Evolutionary conservation across 2,888 invertebrate genomes (phyloP), one percentile per base, ranked within the genome.

Genomic region (Deilephila porcellus): DNA sequence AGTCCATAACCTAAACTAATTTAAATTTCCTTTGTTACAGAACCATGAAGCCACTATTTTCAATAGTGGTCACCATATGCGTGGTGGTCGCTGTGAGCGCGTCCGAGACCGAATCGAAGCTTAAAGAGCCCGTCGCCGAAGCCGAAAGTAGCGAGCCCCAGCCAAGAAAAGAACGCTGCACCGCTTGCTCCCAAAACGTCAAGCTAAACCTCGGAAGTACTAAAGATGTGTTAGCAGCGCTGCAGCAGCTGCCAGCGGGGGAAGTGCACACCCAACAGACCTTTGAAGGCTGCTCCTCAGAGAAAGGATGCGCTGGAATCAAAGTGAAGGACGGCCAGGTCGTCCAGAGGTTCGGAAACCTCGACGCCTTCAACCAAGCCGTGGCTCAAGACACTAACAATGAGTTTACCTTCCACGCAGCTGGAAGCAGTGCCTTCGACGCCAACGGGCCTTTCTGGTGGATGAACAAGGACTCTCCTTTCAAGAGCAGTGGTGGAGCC

Each of bases 381-480:
- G 88, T 89, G 0, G 85, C 88, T 0, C 86, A 89, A 1, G 85
- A 91, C 53, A 74, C 79, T 0, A 86, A 84, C 14, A 91, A 91
- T 17, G 91, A 92, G 71, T 92, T 92, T 79, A 85, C 85, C 4
- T 94, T 94, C 86, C 93, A 94, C 60, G 85, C 91, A 0, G 89
- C 91, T 20, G 92, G 90, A 0, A 82, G 81, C 67, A 67, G 25
- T 8, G 67, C 25, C 6, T 67, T 67, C 11, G 56, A 72, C 19
- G 59, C 85, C 4, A 88, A 88, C n/a, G 89, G 87, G 20, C 94
- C 94, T 0, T 96, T 94, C 86, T 96, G 96, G 96, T 96, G 96
- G 96, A 95, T 95, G 92, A 92, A 92, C 75, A 89, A 95, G 37
- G 90, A 96, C 78, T 95, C 95, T 0, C 96, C 96, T 0, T 95